Evolutionary conservation across 2,113 vertebrate genomes (phyloP).

Genomic region (Anas platyrhynchos): DNA sequence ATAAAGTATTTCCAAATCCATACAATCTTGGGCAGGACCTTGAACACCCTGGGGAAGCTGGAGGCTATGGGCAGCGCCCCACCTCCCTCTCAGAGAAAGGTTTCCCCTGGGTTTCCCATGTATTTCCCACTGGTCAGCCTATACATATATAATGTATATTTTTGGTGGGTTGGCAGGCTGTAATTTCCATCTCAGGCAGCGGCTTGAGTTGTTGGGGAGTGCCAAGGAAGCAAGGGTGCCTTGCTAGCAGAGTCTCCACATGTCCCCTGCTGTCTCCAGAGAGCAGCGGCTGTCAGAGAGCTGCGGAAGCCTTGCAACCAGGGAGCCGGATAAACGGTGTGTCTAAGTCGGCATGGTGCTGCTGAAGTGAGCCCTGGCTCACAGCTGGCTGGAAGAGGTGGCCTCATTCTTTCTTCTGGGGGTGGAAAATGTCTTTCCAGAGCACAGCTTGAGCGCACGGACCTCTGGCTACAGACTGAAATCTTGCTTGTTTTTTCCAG

Average conservation of each 20-base stretch:
- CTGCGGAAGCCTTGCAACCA: fast-evolving
- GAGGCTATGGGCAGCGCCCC: neutral
- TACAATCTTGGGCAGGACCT: neutral
- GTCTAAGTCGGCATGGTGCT: fast-evolving
- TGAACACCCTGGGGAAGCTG: neutral
- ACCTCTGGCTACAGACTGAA: neutral
- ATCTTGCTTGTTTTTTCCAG: neutral
- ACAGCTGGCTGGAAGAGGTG: neutral
- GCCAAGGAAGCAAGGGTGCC: neutral
- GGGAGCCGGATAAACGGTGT: fast-evolving
- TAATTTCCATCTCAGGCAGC: neutral
- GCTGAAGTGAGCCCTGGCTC: neutral
- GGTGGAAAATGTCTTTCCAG: neutral
- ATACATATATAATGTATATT: neutral
- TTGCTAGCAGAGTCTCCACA: neutral
- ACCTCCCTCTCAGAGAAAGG: neutral
- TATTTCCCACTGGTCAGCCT: neutral
- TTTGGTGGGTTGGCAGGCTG: neutral
- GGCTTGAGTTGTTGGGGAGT: neutral
- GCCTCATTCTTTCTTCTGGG: neutral
- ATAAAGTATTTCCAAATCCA: neutral
- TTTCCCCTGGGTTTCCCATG: neutral
- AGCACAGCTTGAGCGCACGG: neutral
- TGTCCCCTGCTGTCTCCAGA: fast-evolving
- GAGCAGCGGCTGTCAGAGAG: neutral